These are phyloP conservation scores for Lasioglossum calceatum DNA, from an alignment of 2,888 invertebrate species.

Conservation along the genomic window DNA sequence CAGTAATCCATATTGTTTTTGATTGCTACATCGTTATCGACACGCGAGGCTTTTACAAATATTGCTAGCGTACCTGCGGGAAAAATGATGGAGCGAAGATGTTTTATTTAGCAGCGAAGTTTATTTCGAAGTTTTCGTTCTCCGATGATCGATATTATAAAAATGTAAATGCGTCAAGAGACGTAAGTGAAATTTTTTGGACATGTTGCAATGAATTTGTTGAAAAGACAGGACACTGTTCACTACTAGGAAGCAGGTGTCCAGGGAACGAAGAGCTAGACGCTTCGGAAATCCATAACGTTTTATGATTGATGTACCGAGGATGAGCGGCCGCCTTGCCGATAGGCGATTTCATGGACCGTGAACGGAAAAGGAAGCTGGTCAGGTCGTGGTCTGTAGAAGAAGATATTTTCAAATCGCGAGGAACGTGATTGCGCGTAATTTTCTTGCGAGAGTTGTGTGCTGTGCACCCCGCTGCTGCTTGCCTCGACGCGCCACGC, in stretches of 20 bases:
- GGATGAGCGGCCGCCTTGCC: not conserved
- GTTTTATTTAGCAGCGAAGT: no score
- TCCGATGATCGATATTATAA: no score
- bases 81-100: not conserved
- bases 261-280: not conserved
- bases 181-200: no score
- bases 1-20: not conserved
- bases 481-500: not conserved
- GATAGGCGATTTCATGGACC: not conserved
- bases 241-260: not conserved
- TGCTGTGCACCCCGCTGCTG: not conserved
- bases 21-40: not conserved
- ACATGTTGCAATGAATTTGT: not conserved
- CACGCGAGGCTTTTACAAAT: not conserved
- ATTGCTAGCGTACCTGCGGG: not conserved
- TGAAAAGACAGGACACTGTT: not conserved
- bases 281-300: slow-evolving; percentile 5
- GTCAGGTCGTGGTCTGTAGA: not conserved
- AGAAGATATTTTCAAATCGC: not conserved
- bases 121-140: no score
- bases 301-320: not conserved
- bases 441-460: not conserved
- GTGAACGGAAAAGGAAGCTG: slow-evolving; percentile 8
- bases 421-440: not conserved
- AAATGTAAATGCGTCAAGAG: no score